Conservation (phyloP, 2,113 vertebrate species). For the Acinonyx jubatus region DNA sequence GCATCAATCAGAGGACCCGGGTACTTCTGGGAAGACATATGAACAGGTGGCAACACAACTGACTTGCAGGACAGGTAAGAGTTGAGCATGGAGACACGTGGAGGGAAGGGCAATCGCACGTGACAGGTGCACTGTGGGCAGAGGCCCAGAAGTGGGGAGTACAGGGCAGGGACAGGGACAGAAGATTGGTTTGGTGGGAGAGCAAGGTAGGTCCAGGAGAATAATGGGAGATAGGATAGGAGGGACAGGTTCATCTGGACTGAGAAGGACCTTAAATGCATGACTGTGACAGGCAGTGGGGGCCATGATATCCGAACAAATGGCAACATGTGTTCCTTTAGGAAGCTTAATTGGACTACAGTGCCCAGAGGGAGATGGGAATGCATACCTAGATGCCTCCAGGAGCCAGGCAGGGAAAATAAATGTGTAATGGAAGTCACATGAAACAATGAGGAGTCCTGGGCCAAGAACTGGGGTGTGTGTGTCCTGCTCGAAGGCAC, state of each 20-base stretch:
- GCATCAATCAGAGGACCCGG: neutral
- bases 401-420: neutral
- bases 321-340: neutral
- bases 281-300: neutral
- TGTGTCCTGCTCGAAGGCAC: neutral
- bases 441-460: neutral
- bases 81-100: accelerated
- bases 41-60: neutral
- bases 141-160: neutral
- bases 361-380: neutral
- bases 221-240: neutral
- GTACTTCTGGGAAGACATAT: neutral
- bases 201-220: neutral
- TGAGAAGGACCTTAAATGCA: neutral
- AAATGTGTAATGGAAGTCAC: neutral
- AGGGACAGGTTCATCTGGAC: neutral
- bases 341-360: neutral
- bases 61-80: neutral
- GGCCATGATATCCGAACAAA: neutral
- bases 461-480: neutral
- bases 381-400: neutral
- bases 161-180: neutral
- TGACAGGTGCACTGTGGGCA: neutral
- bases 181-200: neutral
- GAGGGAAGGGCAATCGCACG: no score